Evolutionary conservation across 2,888 invertebrate genomes (phyloP).

Genomic region (Drosophila multiciliata): DNA sequence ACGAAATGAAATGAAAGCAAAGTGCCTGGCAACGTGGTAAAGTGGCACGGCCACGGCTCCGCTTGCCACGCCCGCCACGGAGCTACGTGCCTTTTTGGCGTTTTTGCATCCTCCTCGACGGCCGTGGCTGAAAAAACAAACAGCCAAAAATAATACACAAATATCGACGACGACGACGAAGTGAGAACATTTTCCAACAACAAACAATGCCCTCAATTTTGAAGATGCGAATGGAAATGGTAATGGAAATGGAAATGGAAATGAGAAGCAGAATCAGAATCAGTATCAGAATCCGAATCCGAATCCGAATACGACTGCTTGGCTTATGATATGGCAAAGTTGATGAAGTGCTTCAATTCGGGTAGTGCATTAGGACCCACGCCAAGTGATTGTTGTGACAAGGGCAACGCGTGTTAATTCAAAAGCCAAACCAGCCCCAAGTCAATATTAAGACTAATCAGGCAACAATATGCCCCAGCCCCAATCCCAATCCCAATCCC

Average conservation of each 20-base stretch:
- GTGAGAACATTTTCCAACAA: slow-evolving; percentile 14
- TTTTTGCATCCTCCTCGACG: slow-evolving; percentile 71
- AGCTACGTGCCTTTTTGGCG: slow-evolving; percentile 76
- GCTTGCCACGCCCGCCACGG: slow-evolving; percentile 59
- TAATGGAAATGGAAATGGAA: not conserved
- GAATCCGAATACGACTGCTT: not conserved
- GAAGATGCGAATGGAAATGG: slow-evolving; percentile 3
- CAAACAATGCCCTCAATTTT: slow-evolving; percentile 46
- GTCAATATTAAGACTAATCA: slow-evolving; percentile 42
- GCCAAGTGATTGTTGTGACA: slow-evolving; percentile 14
- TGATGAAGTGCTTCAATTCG: not conserved
- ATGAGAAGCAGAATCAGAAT: not conserved
- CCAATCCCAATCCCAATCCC: not conserved
- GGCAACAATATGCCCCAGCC: slow-evolving; percentile 9
- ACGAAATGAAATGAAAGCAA: slow-evolving; percentile 65
- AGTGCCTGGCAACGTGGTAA: slow-evolving; percentile 76
- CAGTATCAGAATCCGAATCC: not conserved
- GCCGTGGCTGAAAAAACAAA: slow-evolving; percentile 53
- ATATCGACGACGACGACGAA: slow-evolving; percentile 40
- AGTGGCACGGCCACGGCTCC: slow-evolving; percentile 68
- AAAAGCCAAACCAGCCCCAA: slow-evolving; percentile 23
- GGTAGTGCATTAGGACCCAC: slow-evolving; percentile 2
- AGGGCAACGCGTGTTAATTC: slow-evolving; percentile 31
- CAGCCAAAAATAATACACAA: slow-evolving; percentile 62
- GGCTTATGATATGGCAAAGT: slow-evolving; percentile 1